Conservation (phyloP, 2,888 invertebrate species). For the Gymnocheta viridis region DNA sequence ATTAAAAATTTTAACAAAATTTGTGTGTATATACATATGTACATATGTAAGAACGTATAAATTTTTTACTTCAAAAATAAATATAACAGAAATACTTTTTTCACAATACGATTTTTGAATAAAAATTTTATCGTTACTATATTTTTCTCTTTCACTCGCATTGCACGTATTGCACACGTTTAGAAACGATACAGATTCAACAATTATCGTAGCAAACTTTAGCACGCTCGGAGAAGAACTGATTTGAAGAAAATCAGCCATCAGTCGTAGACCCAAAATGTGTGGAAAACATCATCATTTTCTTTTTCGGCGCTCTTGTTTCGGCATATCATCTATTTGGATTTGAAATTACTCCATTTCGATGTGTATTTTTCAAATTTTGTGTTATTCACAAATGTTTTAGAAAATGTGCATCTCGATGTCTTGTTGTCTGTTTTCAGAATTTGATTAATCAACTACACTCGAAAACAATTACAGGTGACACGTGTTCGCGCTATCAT, state of each 20-base stretch:
- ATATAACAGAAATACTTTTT: slow-evolving; percentile 46
- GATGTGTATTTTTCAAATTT: not conserved
- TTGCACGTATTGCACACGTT: slow-evolving; percentile 69
- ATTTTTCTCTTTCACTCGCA: slow-evolving; percentile 77
- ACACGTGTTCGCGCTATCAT: too few species aligned
- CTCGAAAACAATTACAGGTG: too few species aligned
- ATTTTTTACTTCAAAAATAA: slow-evolving; percentile 36
- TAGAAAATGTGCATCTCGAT: not conserved
- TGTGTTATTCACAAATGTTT: not conserved
- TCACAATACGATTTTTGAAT: slow-evolving; percentile 61
- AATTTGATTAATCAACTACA: too few species aligned
- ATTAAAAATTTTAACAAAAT: slow-evolving; percentile 6
- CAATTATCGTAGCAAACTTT: slow-evolving; percentile 65
- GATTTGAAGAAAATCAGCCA: slow-evolving; percentile 74
- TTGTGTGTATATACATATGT: not conserved
- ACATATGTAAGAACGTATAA: slow-evolving; percentile 4
- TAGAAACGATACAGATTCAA: slow-evolving; percentile 55
- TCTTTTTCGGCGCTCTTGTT: slow-evolving; percentile 26
- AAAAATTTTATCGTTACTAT: slow-evolving; percentile 69
- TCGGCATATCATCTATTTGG: not conserved
- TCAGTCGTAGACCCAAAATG: slow-evolving; percentile 70
- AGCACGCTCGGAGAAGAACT: slow-evolving; percentile 75
- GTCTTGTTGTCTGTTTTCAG: too few species aligned
- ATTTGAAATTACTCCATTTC: not conserved
- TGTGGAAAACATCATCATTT: slow-evolving; percentile 33